Percentiles rank a stretch among this genome's conserved stretches.
Conservation (phyloP, 2,113 vertebrate species). For the Antechinus flavipes region DNA sequence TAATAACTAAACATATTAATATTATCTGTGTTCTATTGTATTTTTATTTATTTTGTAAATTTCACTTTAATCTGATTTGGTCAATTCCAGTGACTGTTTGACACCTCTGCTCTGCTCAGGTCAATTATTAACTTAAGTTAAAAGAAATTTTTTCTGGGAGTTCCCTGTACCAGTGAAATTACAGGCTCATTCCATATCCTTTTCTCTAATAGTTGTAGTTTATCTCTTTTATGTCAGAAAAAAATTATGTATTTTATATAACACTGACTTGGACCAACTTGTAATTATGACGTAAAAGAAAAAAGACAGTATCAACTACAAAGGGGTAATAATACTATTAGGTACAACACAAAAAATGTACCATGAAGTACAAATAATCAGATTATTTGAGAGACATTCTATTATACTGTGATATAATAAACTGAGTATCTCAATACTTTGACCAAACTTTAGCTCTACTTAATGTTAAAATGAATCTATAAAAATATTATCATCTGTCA, state of each 20-base stretch:
- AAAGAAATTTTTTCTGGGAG: background rate
- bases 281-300: background rate
- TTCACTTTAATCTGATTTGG: background rate
- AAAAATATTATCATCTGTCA: slow-evolving; percentile 39
- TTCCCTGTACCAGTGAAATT: background rate
- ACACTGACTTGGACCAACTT: background rate
- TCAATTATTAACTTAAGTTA: background rate
- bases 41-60: background rate
- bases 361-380: background rate
- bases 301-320: background rate
- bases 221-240: background rate
- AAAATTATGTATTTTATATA: background rate
- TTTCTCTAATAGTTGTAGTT: background rate
- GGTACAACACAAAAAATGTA: background rate
- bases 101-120: background rate
- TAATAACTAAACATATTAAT: background rate
- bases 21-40: background rate
- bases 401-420: background rate
- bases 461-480: slow-evolving; percentile 48
- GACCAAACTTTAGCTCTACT: slow-evolving; percentile 20
- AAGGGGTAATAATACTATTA: background rate
- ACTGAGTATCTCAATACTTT: background rate
- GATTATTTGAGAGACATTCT: background rate
- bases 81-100: background rate
- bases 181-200: background rate